Conservation (phyloP, 2,797 vertebrate species). For the Gymnocypris eckloni region DNA sequence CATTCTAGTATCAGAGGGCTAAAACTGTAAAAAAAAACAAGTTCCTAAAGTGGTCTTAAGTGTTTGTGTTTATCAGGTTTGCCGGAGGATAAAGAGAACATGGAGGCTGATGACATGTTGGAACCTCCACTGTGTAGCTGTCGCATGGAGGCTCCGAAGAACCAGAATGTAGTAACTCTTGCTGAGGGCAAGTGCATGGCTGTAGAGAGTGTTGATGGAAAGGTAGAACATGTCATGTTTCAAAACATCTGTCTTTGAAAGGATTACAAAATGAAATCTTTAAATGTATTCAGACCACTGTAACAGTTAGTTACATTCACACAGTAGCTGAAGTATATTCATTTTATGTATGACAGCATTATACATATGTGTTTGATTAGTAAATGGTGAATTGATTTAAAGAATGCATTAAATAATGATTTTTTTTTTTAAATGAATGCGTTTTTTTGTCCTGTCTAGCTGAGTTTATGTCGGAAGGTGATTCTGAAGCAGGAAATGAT, state of each 20-base stretch:
- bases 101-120: slow-evolving; percentile 86
- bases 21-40: neutral
- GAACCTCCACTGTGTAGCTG: slow-evolving; percentile 96
- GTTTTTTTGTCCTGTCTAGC: slow-evolving; percentile 68
- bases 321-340: neutral
- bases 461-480: slow-evolving; percentile 87
- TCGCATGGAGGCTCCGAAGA: slow-evolving; percentile 93
- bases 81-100: slow-evolving; percentile 73
- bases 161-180: slow-evolving; percentile 81
- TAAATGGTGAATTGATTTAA: neutral
- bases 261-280: neutral
- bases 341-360: neutral
- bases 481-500: slow-evolving; percentile 96
- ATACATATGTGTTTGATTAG: neutral
- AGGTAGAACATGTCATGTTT: slow-evolving; percentile 76
- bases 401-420: neutral
- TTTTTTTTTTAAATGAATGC: too few relatives aligned
- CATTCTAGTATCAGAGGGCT: neutral
- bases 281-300: neutral
- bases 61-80: slow-evolving; percentile 53
- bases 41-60: neutral
- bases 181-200: slow-evolving; percentile 96
- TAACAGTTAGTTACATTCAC: neutral
- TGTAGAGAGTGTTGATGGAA: slow-evolving; percentile 87
- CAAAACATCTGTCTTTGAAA: neutral